Conservation (phyloP, 2,797 vertebrate species). For the Masticophis lateralis region DNA sequence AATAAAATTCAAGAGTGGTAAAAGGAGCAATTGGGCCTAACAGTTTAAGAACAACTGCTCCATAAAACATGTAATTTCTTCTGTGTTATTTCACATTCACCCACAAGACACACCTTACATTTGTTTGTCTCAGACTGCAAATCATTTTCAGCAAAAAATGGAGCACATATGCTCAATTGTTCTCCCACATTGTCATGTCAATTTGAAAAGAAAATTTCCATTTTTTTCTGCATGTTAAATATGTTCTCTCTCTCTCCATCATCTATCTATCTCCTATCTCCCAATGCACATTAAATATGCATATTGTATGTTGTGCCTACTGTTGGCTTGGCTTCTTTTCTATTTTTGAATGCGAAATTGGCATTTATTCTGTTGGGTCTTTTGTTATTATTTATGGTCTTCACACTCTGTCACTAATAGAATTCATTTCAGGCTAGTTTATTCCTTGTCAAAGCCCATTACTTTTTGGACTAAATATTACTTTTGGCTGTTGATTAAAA, state of each 20-base stretch:
- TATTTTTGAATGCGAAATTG: background rate
- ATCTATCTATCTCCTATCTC: background rate
- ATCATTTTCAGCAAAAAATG: background rate
- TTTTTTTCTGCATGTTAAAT: background rate
- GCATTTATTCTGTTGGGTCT: background rate
- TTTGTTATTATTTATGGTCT: background rate
- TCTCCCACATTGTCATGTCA: background rate
- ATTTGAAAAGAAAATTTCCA: background rate
- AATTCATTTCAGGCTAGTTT: constrained; percentile 25
- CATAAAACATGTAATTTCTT: background rate
- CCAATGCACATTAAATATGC: constrained; percentile 9
- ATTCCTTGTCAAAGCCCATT: constrained; percentile 10
- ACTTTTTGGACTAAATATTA: background rate
- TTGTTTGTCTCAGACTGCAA: background rate
- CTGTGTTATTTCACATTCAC: background rate
- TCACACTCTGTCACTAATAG: background rate
- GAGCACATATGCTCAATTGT: background rate
- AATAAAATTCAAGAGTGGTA: background rate
- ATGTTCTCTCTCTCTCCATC: too few species aligned
- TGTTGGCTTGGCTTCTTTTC: background rate
- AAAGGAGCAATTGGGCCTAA: background rate
- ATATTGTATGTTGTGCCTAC: constrained; percentile 7
- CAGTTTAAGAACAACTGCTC: background rate
- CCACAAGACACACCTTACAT: background rate
- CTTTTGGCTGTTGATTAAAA: background rate